Percentiles rank a stretch among this genome's conserved stretches.
Conservation (phyloP, 2,888 invertebrate genomes). For the Sialis lutaria region DNA sequence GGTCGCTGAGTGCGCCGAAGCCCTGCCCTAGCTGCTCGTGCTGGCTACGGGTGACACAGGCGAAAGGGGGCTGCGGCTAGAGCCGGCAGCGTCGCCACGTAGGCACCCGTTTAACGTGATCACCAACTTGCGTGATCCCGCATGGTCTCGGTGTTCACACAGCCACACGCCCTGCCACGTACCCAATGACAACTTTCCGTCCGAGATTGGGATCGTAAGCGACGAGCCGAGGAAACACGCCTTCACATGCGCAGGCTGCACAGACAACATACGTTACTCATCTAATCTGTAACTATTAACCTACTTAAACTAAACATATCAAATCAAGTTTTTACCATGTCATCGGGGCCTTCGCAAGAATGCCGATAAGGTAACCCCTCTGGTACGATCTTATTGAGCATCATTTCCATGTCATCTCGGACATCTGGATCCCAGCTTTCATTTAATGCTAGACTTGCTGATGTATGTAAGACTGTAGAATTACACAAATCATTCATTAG, state of each 20-base stretch:
- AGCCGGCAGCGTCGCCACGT: slow-evolving; percentile 33
- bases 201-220: slow-evolving; percentile 88
- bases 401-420: slow-evolving; percentile 97
- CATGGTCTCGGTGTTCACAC: slow-evolving; percentile 93
- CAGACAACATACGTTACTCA: slow-evolving; percentile 11
- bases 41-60: slow-evolving; percentile 74
- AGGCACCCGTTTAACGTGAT: slow-evolving; percentile 84
- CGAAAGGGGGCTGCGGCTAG: slow-evolving; percentile 71
- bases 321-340: slow-evolving; percentile 59
- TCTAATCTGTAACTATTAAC: neutral
- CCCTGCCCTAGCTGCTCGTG: slow-evolving; percentile 80
- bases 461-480: slow-evolving; percentile 88
- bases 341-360: slow-evolving; percentile 95
- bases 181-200: slow-evolving; percentile 86
- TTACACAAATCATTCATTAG: neutral
- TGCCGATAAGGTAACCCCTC: slow-evolving; percentile 92
- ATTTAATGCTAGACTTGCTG: slow-evolving; percentile 91
- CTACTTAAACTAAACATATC: slow-evolving; percentile 4
- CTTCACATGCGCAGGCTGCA: slow-evolving; percentile 92
- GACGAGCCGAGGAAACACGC: slow-evolving; percentile 92
- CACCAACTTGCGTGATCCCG: slow-evolving; percentile 70
- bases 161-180: slow-evolving; percentile 98
- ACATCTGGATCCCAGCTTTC: slow-evolving; percentile 98
- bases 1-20: slow-evolving; percentile 29
- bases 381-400: slow-evolving; percentile 97